These are phyloP conservation scores for Spodoptera littoralis DNA, from an alignment of 2,888 invertebrate genomes.

Conservation along the genomic window DNA sequence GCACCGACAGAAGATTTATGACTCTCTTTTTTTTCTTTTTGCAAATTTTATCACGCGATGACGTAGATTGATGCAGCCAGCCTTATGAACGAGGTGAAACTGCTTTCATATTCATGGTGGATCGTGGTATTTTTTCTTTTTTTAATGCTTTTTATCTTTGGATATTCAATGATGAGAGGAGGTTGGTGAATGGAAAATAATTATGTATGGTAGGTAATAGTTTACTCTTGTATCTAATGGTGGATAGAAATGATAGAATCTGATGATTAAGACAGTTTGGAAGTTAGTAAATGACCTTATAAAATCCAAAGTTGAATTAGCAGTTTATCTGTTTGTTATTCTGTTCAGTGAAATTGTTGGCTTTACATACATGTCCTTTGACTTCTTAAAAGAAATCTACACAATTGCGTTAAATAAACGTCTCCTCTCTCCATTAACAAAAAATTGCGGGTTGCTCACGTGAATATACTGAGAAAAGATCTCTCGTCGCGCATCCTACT, in stretches of 20 bases:
- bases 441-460: no score
- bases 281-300: no score
- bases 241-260: no score
- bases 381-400: no score
- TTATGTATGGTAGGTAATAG: no score
- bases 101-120: conserved; percentile 40
- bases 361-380: not conserved
- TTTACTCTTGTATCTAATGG: no score
- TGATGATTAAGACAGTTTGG: no score
- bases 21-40: conserved; percentile 39
- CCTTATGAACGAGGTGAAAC: conserved; percentile 40
- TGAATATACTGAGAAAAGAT: no score
- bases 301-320: not conserved
- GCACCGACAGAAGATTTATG: conserved; percentile 52
- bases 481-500: no score
- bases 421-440: no score
- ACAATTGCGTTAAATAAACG: no score
- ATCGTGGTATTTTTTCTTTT: conserved; percentile 11
- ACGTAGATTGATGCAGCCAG: conserved; percentile 54
- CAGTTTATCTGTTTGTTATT: not conserved
- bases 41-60: conserved; percentile 48
- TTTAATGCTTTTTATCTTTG: conserved; percentile 23
- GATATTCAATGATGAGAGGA: conserved; percentile 27
- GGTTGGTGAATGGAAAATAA: no score
- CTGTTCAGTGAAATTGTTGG: conserved; percentile 1